A percentile compares a stretch with the other conserved stretches of the same genome.
These are phyloP conservation scores for Crossaster papposus DNA, from an alignment of 53 echinoderm and acorn worm species.

Conservation along the genomic window DNA sequence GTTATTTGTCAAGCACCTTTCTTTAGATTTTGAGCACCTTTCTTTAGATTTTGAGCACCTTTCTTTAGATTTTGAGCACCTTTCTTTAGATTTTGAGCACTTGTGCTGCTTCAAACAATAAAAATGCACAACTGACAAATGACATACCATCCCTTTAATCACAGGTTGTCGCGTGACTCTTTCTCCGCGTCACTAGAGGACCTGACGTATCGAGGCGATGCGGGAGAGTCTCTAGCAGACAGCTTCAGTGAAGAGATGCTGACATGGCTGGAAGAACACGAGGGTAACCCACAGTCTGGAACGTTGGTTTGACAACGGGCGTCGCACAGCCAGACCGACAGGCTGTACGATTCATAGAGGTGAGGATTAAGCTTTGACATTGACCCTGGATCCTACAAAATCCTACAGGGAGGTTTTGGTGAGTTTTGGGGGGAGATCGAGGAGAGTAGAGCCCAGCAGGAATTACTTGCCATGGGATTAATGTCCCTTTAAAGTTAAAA, in stretches of 20 bases:
- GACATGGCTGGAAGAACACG: conserved; percentile 84
- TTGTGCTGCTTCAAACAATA: too few relatives aligned
- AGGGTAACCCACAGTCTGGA: conserved; percentile 70
- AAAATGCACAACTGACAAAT: too few relatives aligned
- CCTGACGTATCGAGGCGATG: conserved; percentile 83
- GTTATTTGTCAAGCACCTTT: too few relatives aligned
- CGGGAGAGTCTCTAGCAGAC: conserved; percentile 81
- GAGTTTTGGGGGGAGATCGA: too few relatives aligned
- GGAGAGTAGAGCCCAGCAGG: too few relatives aligned
- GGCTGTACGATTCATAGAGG: neutral
- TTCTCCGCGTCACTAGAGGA: conserved; percentile 76
- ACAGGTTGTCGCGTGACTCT: conserved; percentile 69
- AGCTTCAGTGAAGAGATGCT: conserved; percentile 87
- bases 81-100: too few relatives aligned
- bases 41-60: too few relatives aligned
- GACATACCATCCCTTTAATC: too few relatives aligned
- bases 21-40: too few relatives aligned
- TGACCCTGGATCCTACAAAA: too few relatives aligned
- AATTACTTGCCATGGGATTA: neutral
- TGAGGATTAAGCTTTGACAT: neutral
- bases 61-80: too few relatives aligned
- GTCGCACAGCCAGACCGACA: neutral
- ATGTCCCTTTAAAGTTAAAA: neutral
- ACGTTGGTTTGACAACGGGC: conserved; percentile 69
- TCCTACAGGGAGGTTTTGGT: too few relatives aligned